Evolutionary conservation across 2,113 vertebrate genomes (phyloP), one percentile per base, ranked within the genome.

Genomic region (Malaclemys terrapin): DNA sequence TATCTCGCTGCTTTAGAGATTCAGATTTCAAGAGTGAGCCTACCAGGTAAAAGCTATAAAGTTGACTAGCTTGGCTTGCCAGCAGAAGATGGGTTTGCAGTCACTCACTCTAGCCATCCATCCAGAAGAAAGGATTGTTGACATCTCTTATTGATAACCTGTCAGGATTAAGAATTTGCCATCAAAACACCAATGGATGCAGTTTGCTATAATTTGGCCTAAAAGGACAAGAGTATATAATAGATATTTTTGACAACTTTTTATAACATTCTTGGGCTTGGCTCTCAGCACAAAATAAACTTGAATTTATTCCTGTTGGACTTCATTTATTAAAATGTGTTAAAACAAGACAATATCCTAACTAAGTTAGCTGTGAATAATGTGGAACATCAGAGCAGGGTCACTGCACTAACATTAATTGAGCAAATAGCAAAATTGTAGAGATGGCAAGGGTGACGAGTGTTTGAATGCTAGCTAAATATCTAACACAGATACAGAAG

Each of bases 291-390:
- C 89, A 94, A 96, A 96, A 86, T 88, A 95, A 95, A 88, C 82
- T 93, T 97, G 96, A 96, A 97, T 97, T 97, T 95, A 96, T 95
- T 96, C 97, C 95, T 96, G 91, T 95, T 97, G 97, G 91, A 88
- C 86, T 95, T 96, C 95, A 96, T 95, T 96, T 89, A 79, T 80
- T 95, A 80, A 89, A 93, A 95, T 92, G 96, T 96, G 87, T 95
- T 69, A 69, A 92, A 95, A 96, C 95, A 80, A 87, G 91, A 93
- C 92, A 96, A 93, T 94, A 97, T 93, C 88, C 82, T 96, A 80
- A 96, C 92, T 87, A 87, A 82, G 79, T 94, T 96, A 92, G 90
- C 92, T 91, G 85, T 95, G 94, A 95, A 94, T 94, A 95, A 95
- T 91, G 80, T 47, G 29, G 95, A 78, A 47, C 93, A 95, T 93